phyloP scores from a whole-genome alignment of 2,113 vertebrate genomes.

The Dinomys branickii region DNA sequence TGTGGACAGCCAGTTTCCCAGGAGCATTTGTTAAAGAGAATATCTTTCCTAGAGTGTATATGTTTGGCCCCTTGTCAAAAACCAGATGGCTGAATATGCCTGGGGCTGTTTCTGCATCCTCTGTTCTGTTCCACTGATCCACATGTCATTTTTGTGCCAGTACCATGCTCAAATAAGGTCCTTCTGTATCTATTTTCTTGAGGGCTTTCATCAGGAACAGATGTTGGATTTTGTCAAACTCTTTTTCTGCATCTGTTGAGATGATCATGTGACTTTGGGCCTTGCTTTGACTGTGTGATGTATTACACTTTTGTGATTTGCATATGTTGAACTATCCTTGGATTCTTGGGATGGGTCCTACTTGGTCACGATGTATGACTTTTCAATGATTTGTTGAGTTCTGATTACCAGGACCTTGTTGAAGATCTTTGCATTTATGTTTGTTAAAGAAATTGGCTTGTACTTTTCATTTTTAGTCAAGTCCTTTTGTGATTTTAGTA shows the following conservation, averaged over 20 bases:
- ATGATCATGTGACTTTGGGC: not conserved
- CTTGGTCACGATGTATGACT: not conserved
- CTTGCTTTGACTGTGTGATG: not conserved
- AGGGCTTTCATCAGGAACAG: not conserved
- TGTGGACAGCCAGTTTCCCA: not conserved
- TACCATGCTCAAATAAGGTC: not conserved
- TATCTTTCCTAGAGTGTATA: not conserved
- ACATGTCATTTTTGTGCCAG: not conserved
- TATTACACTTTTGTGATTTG: not conserved
- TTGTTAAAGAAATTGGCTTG: not conserved
- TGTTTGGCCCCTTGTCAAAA: not conserved
- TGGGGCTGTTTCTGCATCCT: not conserved
- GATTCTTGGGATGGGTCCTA: not conserved
- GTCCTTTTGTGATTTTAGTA: not conserved
- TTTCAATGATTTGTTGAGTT: not conserved
- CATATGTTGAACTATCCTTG: not conserved
- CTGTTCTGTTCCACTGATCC: not conserved
- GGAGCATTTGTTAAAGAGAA: not conserved
- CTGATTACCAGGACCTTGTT: not conserved
- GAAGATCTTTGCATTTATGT: not conserved
- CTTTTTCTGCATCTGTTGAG: not conserved
- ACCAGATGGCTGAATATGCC: not conserved
- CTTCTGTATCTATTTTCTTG: not conserved
- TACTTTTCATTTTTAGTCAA: not conserved
- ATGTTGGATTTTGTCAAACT: not conserved